Base-by-base conservation (phyloP, 1,140 invertebrate genomes). In the Drosophila funebris region DNA sequence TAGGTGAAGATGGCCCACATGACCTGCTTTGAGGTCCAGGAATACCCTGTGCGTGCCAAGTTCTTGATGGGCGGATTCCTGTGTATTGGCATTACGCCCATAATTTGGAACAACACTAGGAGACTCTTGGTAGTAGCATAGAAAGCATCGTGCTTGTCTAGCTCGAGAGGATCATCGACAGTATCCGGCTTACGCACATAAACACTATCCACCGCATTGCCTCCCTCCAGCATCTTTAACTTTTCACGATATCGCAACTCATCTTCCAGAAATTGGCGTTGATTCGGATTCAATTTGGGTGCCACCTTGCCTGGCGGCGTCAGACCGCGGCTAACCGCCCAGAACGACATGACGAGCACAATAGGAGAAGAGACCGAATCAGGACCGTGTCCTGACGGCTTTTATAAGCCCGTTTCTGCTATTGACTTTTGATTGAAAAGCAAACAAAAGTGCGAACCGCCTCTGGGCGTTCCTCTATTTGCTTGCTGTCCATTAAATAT, bases 1-100 rank as follows among this genome's bases (percentile, higher is more conserved):
- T 93, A 94, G 4, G 94, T 92, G 16, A 94, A 89, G 16, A 94
- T 92, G 6, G 94, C 94, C 94, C 94, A 94, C 41, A 94, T 81
- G 9, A 93, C 93, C 18, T 93, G 93, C 60, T 93, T 93, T 3
- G 94, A 94, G 61, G 92, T 92, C 93, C 93, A 94, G 37, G 93
- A 93, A 72, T 91, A 94, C n/a, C 93, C 94, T 1, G 94, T 94
- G 0, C 94, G 57, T 74, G 92, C 46, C 79, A 92, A 33, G 81
- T 93, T 91, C 91, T 84, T 66, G 73, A 91, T 92, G 66, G 92
- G 92, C 13, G 93, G 92, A 33, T 93, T 93, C 61, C 94, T 92
- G 92, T 94, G 94, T 14, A 95, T 95, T 0, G 94, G 94, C 94
- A 95, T 95, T 0, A 95, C 92, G n/a, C 94, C 94, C 94, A 95